Percentiles rank a stretch among this genome's conserved stretches.
phyloP scores from a whole-genome alignment of 2,888 invertebrate genomes.

The Caenorhabditis imperialis region DNA sequence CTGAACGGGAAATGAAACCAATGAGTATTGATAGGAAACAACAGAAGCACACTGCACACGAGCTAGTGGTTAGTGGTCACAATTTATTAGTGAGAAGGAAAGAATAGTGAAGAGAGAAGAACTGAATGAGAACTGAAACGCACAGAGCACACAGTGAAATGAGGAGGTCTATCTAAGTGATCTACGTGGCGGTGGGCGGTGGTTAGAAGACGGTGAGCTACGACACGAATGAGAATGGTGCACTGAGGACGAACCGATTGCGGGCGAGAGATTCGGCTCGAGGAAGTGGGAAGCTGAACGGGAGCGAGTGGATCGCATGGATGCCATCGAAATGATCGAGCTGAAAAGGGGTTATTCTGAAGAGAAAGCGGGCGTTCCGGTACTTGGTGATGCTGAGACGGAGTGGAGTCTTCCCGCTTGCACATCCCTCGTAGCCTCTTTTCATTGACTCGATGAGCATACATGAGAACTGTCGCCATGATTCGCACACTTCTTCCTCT shows the following conservation, averaged over 20 bases:
- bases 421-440: slow-evolving; percentile 67
- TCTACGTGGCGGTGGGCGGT: slow-evolving; percentile 46
- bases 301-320: slow-evolving; percentile 63
- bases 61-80: slow-evolving; percentile 25
- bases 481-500: slow-evolving; percentile 66
- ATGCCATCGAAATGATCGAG: slow-evolving; percentile 69
- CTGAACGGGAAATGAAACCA: slow-evolving; percentile 27
- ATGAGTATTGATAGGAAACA: not conserved
- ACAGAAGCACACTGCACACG: slow-evolving; percentile 19
- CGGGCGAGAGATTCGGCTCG: slow-evolving; percentile 61
- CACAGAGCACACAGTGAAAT: slow-evolving; percentile 31
- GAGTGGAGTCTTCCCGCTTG: slow-evolving; percentile 66
- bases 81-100: not conserved
- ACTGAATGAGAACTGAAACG: too few species aligned
- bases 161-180: slow-evolving; percentile 40
- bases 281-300: slow-evolving; percentile 67
- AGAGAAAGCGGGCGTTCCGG: not conserved
- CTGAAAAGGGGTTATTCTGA: slow-evolving; percentile 41
- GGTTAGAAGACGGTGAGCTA: slow-evolving; percentile 45
- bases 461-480: slow-evolving; percentile 65
- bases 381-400: slow-evolving; percentile 66
- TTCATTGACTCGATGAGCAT: slow-evolving; percentile 67
- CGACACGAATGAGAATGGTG: slow-evolving; percentile 52
- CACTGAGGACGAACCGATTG: slow-evolving; percentile 52
- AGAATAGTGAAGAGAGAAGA: slow-evolving; percentile 3